phyloP scores from a whole-genome alignment of 1,140 invertebrate species.

The Venturia canescens region DNA sequence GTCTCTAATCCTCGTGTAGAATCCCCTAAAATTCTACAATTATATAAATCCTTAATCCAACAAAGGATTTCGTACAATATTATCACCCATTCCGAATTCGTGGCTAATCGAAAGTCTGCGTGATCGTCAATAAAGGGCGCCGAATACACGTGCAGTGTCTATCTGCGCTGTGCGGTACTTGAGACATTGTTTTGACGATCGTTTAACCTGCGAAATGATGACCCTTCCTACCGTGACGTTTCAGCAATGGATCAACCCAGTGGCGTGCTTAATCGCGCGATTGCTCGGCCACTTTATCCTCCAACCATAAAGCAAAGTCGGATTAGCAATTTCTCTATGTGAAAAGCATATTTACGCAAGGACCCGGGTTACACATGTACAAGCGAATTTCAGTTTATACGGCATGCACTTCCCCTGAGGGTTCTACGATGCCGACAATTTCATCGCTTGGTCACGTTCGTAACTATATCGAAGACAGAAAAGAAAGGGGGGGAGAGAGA shows the following conservation, averaged over 20 bases:
- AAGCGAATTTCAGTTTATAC: not conserved
- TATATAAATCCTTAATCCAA: not conserved
- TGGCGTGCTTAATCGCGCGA: not conserved
- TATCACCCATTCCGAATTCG: not conserved
- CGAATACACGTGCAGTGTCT: not conserved
- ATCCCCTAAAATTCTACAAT: too few species aligned
- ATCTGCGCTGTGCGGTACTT: not conserved
- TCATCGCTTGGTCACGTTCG: slow-evolving; percentile 27
- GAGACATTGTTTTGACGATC: not conserved
- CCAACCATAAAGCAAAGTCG: not conserved
- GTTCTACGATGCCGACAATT: slow-evolving; percentile 14
- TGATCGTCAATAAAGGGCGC: not conserved
- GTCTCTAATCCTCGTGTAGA: too few species aligned
- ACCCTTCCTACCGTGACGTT: not conserved
- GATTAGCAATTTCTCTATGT: slow-evolving; percentile 29
- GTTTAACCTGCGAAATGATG: not conserved
- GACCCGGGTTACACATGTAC: slow-evolving; percentile 42
- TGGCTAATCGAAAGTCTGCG: slow-evolving; percentile 12
- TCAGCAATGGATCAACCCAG: slow-evolving; percentile 7
- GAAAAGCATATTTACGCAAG: slow-evolving; percentile 20
- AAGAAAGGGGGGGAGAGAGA: not conserved
- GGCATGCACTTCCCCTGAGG: not conserved
- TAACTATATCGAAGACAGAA: not conserved
- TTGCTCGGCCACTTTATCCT: slow-evolving; percentile 10
- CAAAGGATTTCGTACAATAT: not conserved